Percentiles rank a stretch among this genome's conserved stretches.
Conservation (phyloP, 2,113 vertebrate species). For the Hemibagrus wyckioides region DNA sequence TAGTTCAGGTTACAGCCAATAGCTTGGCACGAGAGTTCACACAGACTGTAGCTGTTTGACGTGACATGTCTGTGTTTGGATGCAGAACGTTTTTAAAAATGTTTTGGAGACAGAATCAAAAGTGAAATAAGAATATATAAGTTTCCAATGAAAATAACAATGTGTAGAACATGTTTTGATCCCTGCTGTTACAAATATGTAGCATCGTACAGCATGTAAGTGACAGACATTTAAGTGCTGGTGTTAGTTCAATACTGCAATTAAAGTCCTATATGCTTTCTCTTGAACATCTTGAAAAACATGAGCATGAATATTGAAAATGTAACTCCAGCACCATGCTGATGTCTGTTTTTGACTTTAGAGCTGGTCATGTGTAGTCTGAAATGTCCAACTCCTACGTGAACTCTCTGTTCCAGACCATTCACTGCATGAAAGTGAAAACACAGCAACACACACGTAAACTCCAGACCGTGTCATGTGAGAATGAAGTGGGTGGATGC, state of each 20-base stretch:
- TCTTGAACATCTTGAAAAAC: not conserved
- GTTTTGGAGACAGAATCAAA: not conserved
- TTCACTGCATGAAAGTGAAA: not conserved
- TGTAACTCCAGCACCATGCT: not conserved
- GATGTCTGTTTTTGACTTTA: not conserved
- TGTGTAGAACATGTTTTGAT: not conserved
- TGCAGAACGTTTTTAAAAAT: not conserved
- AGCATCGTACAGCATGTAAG: not conserved
- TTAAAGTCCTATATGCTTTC: too few relatives aligned
- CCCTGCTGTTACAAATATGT: not conserved
- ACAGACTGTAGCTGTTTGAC: not conserved
- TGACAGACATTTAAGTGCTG: not conserved
- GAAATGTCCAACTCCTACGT: slow-evolving; percentile 1
- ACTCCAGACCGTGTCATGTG: not conserved
- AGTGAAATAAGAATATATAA: not conserved
- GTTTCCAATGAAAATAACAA: not conserved
- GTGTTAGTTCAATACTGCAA: not conserved
- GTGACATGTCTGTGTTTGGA: too few relatives aligned
- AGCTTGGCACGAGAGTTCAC: not conserved
- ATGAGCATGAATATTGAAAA: not conserved
- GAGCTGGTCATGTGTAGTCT: not conserved
- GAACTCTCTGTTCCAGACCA: slow-evolving; percentile 15
- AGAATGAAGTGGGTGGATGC: not conserved
- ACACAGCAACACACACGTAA: not conserved
- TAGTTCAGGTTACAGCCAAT: slow-evolving; percentile 10